Conservation (phyloP, 2,797 vertebrate genomes). For the Octomys mimax region DNA sequence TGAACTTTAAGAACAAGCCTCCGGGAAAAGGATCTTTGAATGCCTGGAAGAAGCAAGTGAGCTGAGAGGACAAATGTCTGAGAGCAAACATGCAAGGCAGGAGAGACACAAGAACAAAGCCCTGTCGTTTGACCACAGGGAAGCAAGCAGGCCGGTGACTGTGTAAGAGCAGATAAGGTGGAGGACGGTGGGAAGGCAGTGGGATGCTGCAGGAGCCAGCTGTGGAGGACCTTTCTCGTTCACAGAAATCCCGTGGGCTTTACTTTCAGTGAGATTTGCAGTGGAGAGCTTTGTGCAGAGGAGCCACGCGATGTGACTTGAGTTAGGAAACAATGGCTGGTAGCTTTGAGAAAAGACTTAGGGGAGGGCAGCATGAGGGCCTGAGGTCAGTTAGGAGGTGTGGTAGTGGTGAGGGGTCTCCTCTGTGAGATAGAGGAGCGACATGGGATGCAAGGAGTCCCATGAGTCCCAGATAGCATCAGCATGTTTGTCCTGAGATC, state of each 20-base stretch:
- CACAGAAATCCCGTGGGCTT: neutral
- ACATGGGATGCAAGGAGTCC: neutral
- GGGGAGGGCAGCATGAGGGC: neutral
- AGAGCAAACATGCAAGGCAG: too few species aligned
- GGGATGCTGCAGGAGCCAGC: neutral
- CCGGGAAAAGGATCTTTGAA: neutral
- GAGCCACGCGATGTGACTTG: neutral
- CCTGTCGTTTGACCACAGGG: neutral
- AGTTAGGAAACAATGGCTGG: neutral
- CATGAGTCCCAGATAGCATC: neutral
- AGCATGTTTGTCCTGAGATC: neutral
- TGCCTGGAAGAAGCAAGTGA: neutral
- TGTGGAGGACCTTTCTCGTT: neutral
- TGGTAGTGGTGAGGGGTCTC: neutral
- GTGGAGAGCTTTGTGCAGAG: neutral
- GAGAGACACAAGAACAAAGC: neutral
- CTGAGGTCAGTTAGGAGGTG: neutral
- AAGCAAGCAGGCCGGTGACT: too few species aligned
- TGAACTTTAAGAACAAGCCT: neutral
- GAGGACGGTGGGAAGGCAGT: neutral
- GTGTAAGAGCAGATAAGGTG: neutral
- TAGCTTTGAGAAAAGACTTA: neutral
- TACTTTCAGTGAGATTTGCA: neutral
- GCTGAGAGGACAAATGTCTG: neutral
- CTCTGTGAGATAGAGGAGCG: neutral